These are phyloP conservation scores for Protonemura montana DNA, from an alignment of 2,888 invertebrate genomes.

Conservation along the genomic window DNA sequence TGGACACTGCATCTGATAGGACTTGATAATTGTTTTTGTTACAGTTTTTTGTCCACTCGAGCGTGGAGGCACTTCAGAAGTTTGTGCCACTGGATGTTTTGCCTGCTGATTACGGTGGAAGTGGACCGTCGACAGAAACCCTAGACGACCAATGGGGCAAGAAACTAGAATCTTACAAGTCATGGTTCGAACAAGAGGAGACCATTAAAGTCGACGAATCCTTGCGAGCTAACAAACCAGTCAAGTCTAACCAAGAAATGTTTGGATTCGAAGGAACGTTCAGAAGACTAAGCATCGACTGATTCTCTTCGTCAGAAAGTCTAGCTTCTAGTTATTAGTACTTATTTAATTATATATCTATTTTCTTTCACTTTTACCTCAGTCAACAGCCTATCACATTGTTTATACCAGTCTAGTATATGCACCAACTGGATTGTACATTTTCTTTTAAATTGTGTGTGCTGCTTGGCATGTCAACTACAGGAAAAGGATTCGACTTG, in stretches of 20 bases:
- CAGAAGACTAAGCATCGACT: constrained; percentile 38
- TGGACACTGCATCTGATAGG: not conserved
- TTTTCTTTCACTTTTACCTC: not conserved
- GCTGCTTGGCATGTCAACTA: too few species aligned
- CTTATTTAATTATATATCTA: not conserved
- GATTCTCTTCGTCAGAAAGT: not conserved
- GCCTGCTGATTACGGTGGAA: constrained; percentile 51
- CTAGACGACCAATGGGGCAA: constrained; percentile 75
- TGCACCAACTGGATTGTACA: too few species aligned
- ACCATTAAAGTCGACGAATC: constrained; percentile 79
- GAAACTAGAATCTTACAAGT: constrained; percentile 76
- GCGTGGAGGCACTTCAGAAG: constrained; percentile 52
- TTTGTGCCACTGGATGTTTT: constrained; percentile 50
- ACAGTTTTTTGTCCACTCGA: constrained; percentile 37
- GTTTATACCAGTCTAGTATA: too few species aligned
- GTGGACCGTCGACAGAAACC: constrained; percentile 60
- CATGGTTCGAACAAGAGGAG: constrained; percentile 84
- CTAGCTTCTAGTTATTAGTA: not conserved
- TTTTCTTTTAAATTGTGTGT: too few species aligned
- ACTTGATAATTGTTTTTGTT: not conserved
- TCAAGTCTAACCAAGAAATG: constrained; percentile 35
- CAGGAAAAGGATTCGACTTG: too few species aligned
- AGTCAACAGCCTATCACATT: not conserved
- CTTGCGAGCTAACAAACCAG: constrained; percentile 75
- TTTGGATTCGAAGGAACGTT: constrained; percentile 43